Base-by-base conservation (phyloP, 64 coral and sea anemone species). In the Porites australiensis region DNA sequence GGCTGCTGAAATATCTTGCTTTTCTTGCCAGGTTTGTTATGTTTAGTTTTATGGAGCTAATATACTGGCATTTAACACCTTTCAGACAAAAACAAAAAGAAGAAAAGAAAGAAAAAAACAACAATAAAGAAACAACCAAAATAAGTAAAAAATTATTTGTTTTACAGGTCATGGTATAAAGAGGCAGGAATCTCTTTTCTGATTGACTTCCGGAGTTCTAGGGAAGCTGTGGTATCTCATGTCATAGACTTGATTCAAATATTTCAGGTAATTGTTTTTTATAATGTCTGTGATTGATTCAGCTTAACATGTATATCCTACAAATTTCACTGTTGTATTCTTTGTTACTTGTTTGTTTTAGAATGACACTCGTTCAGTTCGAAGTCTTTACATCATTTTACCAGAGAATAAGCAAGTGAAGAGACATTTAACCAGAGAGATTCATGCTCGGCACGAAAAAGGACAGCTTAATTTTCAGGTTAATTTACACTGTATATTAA, bases 351-450 rank as follows among this genome's bases (percentile, higher is more conserved):
- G 16, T 12, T 52, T 37, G 27, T 37, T 37, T 37, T 46, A 88
- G 87, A 88, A 69, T 84, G 81, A 84, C 5, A 51, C 15, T 47
- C 45, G 81, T 52, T 84, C 81, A 51, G 20, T 84, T 47, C 61
- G 62, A 66, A 71, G 77, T 13, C 50, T 82, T 46, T 97, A 94
- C 79, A 63, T 97, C 37, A 91, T 97, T 79, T 70, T 87, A 58
- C 95, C 95, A n/a, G 91, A 88, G n/a, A 49, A 88, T 60, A 97
- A 90, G 50, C 76, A 84, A 50, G 75, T 77, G 45, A 97, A 94
- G 88, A 97, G 94, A 73, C 70, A 91, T 8, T 83, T 97, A 44
- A 67, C 81, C 47, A 97, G 77, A 77, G 79, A 97, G 50, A 94
- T 97, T 69, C 75, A 97, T 79, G 15, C 53, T 8, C 44, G 88